Conservation (phyloP, 2,888 invertebrate species). For the Aricia artaxerxes region DNA sequence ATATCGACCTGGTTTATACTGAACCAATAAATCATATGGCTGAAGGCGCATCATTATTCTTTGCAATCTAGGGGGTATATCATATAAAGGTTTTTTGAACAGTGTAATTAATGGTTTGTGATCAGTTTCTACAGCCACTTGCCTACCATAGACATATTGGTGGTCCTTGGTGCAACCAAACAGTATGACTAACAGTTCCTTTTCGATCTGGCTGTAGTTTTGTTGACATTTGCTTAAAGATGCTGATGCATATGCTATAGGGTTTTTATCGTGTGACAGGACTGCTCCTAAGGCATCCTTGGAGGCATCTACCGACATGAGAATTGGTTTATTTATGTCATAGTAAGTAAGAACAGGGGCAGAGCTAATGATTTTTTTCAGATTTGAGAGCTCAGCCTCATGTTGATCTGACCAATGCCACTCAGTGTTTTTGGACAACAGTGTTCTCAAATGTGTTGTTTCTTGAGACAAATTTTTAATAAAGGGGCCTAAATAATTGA, state of each 20-base stretch:
- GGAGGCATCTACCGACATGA: slow-evolving; percentile 42
- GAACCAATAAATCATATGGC: slow-evolving; percentile 25
- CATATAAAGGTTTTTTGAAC: slow-evolving; percentile 37
- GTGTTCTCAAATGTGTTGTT: slow-evolving; percentile 33
- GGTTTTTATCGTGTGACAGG: slow-evolving; percentile 29
- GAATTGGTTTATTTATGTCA: slow-evolving; percentile 38
- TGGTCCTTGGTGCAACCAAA: slow-evolving; percentile 37
- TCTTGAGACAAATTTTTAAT: slow-evolving; percentile 38
- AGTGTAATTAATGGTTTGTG: slow-evolving; percentile 35
- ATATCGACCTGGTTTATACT: no score
- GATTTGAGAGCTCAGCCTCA: slow-evolving; percentile 39
- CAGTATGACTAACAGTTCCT: slow-evolving; percentile 34
- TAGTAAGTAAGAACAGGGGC: slow-evolving; percentile 41
- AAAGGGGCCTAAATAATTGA: slow-evolving; percentile 40
- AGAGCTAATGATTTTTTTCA: slow-evolving; percentile 37
- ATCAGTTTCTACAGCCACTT: slow-evolving; percentile 33
- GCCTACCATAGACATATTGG: slow-evolving; percentile 37
- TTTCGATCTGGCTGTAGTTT: slow-evolving; percentile 36
- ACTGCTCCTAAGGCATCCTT: no score
- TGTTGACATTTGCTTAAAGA: slow-evolving; percentile 32
- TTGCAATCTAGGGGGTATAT: slow-evolving; percentile 34
- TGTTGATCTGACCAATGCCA: slow-evolving; percentile 47
- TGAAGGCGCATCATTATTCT: slow-evolving; percentile 35
- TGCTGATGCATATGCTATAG: slow-evolving; percentile 38
- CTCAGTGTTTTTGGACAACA: slow-evolving; percentile 43